Evolutionary conservation across 1,140 invertebrate species (phyloP), one percentile per base, ranked within the genome.

Genomic region (Eciton burchellii): DNA sequence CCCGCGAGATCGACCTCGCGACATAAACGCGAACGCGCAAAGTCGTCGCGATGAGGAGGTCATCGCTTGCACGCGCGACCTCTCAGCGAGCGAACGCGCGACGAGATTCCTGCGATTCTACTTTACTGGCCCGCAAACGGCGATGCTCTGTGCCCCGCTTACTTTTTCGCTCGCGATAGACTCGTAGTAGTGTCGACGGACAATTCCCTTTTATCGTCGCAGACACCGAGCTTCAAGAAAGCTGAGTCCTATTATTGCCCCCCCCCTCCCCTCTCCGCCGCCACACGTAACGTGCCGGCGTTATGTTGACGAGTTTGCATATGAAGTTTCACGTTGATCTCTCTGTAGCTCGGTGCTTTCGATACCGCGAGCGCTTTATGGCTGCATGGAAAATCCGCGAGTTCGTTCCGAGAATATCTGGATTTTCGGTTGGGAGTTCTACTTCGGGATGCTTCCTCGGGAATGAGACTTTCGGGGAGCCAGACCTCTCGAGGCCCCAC

Each of bases 111-210:
- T 63, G 21, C 57, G 81, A 85, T 71, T 19, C 72, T 8, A 26
- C 49, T 85, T 85, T 56, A 85, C 79, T 21, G 74, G 24, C 9
- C 19, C n/a, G 29, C 60, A 1, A 52, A 5, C 14, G 16, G n/a
- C 49, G 49, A 52, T n/a, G 8, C 3, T 29, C 9, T n/a, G 35
- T 19, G 29, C 21, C 16, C 8, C 6, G 4, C 29, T 63, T 74
- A 35, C 60, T 74, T 76, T 35, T 8, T n/a, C 16, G 3, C 14
- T 65, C 56, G 11, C 24, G 71, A 59, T n/a, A 47, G 14, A 59
- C 11, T 74, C 12, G n/a, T 24, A 19, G 11, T 45, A 45, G 45
- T 16, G 4, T 59, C 16, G 21, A 47, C 24, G 5, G 6, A n/a
- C 12, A 19, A 49, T 63, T 63, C 14, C 19, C 63, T 8, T 60